Evolutionary conservation across 2,797 vertebrate genomes (phyloP), one percentile per base, ranked within the genome.

Genomic region (Chelidonichthys spinosus): DNA sequence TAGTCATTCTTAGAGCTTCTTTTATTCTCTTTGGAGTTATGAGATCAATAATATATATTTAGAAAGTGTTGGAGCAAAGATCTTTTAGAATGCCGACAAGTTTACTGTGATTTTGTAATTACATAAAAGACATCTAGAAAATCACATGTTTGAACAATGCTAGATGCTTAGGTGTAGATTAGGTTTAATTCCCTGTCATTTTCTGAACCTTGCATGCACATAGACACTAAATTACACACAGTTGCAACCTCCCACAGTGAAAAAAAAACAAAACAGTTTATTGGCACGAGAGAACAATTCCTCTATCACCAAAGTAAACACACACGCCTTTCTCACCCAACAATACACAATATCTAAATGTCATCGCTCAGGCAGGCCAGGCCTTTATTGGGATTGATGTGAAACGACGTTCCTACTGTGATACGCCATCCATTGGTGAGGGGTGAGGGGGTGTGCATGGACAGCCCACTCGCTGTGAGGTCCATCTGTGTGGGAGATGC

Each of bases 401-500:
- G 86, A 62, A 60, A 53, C 69, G 65, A 82, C 59, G 65, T 71
- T 81, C 85, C 83, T 82, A 62, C 90, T 85, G 88, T 63, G 87
- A 79, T 71, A 78, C 85, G 86, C 81, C 87, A 82, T 87, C 79
- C 76, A 78, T 60, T 87, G 83, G 76, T 77, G 83, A 72, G 53
- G 74, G 82, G 81, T 71, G 74, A 74, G 73, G 82, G 87, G 76
- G 78, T 74, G 69, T 54, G 56, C 73, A 64, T 86, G 90, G 84
- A 79, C 62, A 5, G 83, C 18, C 39, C 35, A 46, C 91, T 85
- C 72, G 72, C 88, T 78, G 90, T 40, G 89, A 89, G 87, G 82
- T 90, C 91, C 91, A 91, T 92, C 91, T 93, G 92, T 88, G 87
- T 79, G 88, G 83, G 84, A 76, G 75, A 83, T 59, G 81, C 74